A percentile compares a stretch with the other conserved stretches of the same genome.
Evolutionary conservation across 2,797 vertebrate genomes (phyloP).

Genomic region (Syngnathus rostellatus): DNA sequence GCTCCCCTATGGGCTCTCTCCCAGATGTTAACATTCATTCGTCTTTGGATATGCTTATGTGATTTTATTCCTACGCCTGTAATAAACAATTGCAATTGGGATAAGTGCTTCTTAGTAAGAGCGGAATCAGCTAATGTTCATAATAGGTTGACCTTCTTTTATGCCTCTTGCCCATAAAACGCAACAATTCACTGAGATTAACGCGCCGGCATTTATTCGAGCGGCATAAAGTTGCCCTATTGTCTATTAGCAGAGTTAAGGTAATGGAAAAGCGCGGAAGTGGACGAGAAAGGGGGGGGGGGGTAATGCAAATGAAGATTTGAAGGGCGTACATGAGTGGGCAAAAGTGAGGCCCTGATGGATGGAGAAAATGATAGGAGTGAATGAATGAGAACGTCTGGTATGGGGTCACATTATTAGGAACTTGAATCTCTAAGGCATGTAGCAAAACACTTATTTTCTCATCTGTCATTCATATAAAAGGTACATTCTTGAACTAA

Average conservation of each 20-base stretch:
- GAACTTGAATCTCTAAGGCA: not conserved
- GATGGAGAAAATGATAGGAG: constrained; percentile 22
- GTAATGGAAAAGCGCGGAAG: not conserved
- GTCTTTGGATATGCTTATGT: not conserved
- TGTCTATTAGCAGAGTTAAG: constrained; percentile 4
- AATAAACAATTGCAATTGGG: constrained; percentile 5
- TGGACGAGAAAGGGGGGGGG: constrained; percentile 14
- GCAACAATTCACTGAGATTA: constrained; percentile 30
- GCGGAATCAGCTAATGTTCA: constrained; percentile 3
- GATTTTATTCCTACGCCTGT: not conserved
- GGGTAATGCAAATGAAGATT: constrained; percentile 27
- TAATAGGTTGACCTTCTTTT: constrained; percentile 26
- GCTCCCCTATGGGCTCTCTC: constrained; percentile 21
- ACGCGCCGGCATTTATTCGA: constrained; percentile 22
- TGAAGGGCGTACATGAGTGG: constrained; percentile 6
- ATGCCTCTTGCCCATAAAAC: constrained; percentile 28
- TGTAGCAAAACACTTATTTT: constrained; percentile 5
- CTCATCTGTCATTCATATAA: constrained; percentile 8
- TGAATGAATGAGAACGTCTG: constrained; percentile 35
- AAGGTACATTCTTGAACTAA: not conserved
- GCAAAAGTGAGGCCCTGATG: constrained; percentile 14
- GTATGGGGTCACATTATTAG: constrained; percentile 1
- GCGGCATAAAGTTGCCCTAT: constrained; percentile 25
- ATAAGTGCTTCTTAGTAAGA: constrained; percentile 1
- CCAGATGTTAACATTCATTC: constrained; percentile 39